These are phyloP conservation scores for Aramus guarauna DNA, from an alignment of 2,113 vertebrate species.

Conservation along the genomic window DNA sequence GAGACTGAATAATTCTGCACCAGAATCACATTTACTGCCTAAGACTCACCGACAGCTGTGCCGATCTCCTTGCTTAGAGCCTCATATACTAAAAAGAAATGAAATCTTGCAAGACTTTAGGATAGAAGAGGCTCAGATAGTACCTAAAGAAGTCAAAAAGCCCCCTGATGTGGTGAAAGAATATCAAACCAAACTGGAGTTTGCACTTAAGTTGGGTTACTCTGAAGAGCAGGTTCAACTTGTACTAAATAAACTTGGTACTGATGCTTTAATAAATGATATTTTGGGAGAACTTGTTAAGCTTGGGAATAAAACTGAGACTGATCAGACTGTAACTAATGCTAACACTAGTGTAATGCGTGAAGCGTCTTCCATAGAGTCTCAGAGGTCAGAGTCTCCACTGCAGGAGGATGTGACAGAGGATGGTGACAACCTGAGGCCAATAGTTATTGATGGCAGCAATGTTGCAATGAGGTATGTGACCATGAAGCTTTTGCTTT, in stretches of 20 bases:
- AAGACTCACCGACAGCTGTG: conserved; percentile 86
- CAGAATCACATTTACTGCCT: conserved; percentile 67
- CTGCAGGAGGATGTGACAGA: conserved; percentile 77
- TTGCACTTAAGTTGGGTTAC: conserved; percentile 96
- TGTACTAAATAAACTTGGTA: conserved; percentile 93
- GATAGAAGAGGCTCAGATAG: conserved; percentile 70
- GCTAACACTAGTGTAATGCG: conserved; percentile 63
- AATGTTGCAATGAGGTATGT: conserved; percentile 98
- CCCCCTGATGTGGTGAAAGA: conserved; percentile 77
- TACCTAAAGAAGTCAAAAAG: conserved; percentile 74
- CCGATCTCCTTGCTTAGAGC: conserved; percentile 86
- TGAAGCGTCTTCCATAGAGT: conserved; percentile 80
- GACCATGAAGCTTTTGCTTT: neutral
- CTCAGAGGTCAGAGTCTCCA: conserved; percentile 86
- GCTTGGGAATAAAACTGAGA: conserved; percentile 90
- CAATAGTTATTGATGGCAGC: conserved; percentile 93
- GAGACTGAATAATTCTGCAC: conserved; percentile 49
- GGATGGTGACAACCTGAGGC: conserved; percentile 92
- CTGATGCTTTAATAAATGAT: conserved; percentile 95
- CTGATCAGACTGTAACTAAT: conserved; percentile 76
- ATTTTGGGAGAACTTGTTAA: conserved; percentile 97
- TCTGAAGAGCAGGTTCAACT: conserved; percentile 92
- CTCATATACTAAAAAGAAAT: conserved; percentile 80
- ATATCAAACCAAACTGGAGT: conserved; percentile 96
- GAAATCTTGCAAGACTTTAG: conserved; percentile 79